Conservation (phyloP, 2,888 invertebrate genomes). For the Rhingia campestris region DNA sequence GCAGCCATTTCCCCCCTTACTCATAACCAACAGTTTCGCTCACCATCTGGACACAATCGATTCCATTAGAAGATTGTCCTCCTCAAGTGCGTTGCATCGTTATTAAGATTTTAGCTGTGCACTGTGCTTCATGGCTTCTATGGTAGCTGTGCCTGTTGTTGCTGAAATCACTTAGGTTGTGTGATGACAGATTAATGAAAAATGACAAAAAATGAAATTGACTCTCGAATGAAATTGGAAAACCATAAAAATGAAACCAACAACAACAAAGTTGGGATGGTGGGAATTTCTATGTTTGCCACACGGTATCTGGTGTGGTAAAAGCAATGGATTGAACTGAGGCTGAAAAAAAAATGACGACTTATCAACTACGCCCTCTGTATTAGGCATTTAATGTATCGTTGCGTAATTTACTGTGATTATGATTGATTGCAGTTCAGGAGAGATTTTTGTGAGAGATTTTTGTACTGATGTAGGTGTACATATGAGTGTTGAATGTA, state of each 20-base stretch:
- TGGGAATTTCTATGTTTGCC: conserved; percentile 60
- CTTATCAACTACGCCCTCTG: conserved; percentile 31
- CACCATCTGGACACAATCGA: conserved; percentile 73
- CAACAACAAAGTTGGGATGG: conserved; percentile 21
- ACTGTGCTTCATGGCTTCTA: conserved; percentile 37
- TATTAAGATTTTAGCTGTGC: conserved; percentile 31
- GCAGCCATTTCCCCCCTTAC: not conserved
- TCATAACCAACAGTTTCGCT: conserved; percentile 50
- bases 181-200: conserved; percentile 81
- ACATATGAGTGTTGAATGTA: conserved; percentile 4
- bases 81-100: conserved; percentile 65
- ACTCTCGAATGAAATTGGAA: conserved; percentile 70
- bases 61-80: conserved; percentile 70
- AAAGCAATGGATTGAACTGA: conserved; percentile 42
- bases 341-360: conserved; percentile 19
- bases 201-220: conserved; percentile 77
- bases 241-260: conserved; percentile 47
- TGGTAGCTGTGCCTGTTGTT: conserved; percentile 41
- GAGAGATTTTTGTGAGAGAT: not conserved
- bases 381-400: conserved; percentile 29
- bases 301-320: conserved; percentile 16
- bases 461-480: not conserved
- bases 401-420: conserved; percentile 45
- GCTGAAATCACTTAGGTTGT: conserved; percentile 79
- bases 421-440: conserved; percentile 58